These are phyloP conservation scores for Hippocampus comes DNA, from an alignment of 2,113 vertebrate genomes.

Conservation along the genomic window DNA sequence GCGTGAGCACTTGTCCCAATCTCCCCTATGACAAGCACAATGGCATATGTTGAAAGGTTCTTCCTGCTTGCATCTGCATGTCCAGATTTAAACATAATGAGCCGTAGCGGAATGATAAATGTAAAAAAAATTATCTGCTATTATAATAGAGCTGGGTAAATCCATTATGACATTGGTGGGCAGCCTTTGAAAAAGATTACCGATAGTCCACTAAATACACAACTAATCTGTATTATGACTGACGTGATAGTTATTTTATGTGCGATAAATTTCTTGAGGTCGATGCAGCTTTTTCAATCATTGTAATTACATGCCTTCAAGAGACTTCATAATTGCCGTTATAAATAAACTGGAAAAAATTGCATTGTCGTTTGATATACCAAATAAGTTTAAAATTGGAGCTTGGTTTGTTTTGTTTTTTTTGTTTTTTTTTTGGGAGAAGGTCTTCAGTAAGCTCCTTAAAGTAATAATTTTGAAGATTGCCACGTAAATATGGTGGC, in stretches of 20 bases:
- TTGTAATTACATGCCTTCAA: not conserved
- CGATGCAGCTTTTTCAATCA: not conserved
- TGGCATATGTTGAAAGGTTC: conserved; percentile 41
- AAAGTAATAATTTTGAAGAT: not conserved
- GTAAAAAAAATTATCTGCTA: not conserved
- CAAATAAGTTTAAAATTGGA: not conserved
- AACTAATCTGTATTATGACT: not conserved
- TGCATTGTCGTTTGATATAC: not conserved
- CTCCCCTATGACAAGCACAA: conserved; percentile 49
- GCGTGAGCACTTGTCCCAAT: conserved; percentile 38
- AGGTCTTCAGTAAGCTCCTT: not conserved
- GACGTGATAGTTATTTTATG: not conserved
- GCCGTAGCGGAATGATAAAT: not conserved
- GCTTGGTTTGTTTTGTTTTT: too few species aligned
- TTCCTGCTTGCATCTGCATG: conserved; percentile 20
- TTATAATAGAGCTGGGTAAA: conserved; percentile 2
- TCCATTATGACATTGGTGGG: not conserved
- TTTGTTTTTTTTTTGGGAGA: too few species aligned
- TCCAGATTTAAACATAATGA: conserved; percentile 27
- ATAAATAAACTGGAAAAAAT: not conserved
- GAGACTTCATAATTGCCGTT: not conserved
- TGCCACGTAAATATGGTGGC: not conserved
- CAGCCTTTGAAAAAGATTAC: not conserved
- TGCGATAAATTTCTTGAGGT: not conserved
- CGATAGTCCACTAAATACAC: not conserved